These are phyloP conservation scores for Prionace glauca DNA, from an alignment of 2,797 vertebrate genomes.

Conservation along the genomic window DNA sequence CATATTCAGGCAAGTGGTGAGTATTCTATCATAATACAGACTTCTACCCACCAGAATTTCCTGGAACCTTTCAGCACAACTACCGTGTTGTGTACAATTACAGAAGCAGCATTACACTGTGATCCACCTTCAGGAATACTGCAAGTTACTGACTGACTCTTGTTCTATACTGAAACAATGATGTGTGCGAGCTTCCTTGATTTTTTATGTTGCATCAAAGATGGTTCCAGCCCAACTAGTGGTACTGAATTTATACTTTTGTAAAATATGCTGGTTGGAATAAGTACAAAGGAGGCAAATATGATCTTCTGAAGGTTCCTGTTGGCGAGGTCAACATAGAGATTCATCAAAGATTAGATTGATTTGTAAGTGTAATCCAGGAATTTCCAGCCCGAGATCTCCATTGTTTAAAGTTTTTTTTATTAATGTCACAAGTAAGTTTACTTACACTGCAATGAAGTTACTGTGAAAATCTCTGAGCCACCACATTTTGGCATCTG, in stretches of 20 bases:
- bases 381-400: not conserved
- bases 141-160: no score
- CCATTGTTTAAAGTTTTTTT: no score
- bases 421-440: no score
- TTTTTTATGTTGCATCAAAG: not conserved
- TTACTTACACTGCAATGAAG: no score
- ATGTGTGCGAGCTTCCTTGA: not conserved
- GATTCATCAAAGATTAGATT: no score
- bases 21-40: not conserved
- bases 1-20: not conserved
- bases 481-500: no score
- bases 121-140: not conserved
- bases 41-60: not conserved
- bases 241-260: not conserved
- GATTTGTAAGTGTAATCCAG: not conserved
- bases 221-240: not conserved
- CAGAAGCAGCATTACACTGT: not conserved
- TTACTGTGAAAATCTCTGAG: no score
- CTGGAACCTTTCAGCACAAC: not conserved
- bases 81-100: not conserved
- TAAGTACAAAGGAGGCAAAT: not conserved
- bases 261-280: not conserved
- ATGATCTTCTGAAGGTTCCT: not conserved
- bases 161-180: not conserved
- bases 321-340: not conserved